These are phyloP conservation scores for Crocuta crocuta DNA, from an alignment of 2,113 vertebrate species.

Conservation along the genomic window DNA sequence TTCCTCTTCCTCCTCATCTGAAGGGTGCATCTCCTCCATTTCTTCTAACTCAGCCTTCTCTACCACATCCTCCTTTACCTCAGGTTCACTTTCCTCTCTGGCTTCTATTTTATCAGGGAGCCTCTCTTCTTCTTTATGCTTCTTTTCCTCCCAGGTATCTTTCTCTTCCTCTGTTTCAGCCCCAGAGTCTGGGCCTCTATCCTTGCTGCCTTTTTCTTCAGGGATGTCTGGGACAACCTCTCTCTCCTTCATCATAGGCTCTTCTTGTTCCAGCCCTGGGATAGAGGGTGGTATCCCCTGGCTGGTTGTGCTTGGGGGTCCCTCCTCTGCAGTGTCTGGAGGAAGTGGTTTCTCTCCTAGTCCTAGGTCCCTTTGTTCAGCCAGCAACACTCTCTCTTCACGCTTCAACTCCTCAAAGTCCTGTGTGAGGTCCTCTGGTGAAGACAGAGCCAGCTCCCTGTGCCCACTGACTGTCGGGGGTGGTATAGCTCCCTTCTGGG, in stretches of 20 bases:
- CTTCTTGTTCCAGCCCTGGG: constrained; percentile 55
- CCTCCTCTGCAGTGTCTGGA: background rate
- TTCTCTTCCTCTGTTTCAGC: constrained; percentile 80
- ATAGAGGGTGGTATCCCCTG: background rate
- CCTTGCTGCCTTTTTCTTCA: constrained; percentile 39
- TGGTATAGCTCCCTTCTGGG: constrained; percentile 68
- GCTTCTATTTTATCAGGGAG: constrained; percentile 87
- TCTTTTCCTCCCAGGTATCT: constrained; percentile 83
- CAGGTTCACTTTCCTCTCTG: constrained; percentile 89
- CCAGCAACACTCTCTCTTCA: constrained; percentile 86
- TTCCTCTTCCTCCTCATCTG: constrained; percentile 84
- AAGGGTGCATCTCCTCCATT: constrained; percentile 88
- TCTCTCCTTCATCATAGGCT: constrained; percentile 16
- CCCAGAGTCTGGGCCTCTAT: constrained; percentile 50
- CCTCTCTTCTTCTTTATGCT: constrained; percentile 79
- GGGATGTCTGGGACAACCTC: constrained; percentile 48
- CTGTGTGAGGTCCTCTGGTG: constrained; percentile 97
- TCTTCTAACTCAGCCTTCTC: constrained; percentile 96
- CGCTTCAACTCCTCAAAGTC: constrained; percentile 96
- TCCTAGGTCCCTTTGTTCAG: constrained; percentile 56
- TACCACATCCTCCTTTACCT: constrained; percentile 91
- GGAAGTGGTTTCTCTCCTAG: constrained; percentile 57
- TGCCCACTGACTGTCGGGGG: constrained; percentile 77
- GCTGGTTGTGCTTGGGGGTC: background rate
- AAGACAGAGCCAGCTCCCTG: constrained; percentile 91